A percentile compares a stretch with the other conserved stretches of the same genome.
Conservation (phyloP, 2,888 invertebrate species). For the Meta bourneti region DNA sequence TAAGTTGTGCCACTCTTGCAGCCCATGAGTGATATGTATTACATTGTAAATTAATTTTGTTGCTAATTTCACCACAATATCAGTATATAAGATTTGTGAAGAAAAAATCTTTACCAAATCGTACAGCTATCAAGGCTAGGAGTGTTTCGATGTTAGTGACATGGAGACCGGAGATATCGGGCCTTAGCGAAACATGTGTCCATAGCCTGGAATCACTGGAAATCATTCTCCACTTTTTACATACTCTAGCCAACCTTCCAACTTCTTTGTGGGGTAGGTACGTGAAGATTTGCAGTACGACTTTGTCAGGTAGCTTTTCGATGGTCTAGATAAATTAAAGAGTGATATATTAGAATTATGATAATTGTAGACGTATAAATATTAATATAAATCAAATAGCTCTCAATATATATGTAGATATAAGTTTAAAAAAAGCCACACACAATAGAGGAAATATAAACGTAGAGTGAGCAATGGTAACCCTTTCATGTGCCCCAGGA, state of each 20-base stretch:
- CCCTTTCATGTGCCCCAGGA: no score
- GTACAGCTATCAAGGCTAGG: constrained; percentile 87
- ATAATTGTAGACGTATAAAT: neutral
- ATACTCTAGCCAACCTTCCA: constrained; percentile 94
- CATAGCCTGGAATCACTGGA: constrained; percentile 97
- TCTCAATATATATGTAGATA: no score
- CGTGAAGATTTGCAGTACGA: constrained; percentile 94
- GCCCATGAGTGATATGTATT: no score
- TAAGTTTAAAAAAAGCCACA: no score
- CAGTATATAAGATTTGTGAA: neutral
- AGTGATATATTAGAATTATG: neutral
- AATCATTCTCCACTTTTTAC: constrained; percentile 96
- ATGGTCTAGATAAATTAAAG: constrained; percentile 87
- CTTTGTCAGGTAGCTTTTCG: constrained; percentile 98
- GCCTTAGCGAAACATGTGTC: constrained; percentile 96
- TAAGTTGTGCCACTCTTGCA: no score
- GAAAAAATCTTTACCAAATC: constrained; percentile 82
- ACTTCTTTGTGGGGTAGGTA: constrained; percentile 96
- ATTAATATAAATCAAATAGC: neutral
- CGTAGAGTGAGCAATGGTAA: no score
- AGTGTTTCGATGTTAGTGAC: constrained; percentile 93
- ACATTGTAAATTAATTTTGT: no score
- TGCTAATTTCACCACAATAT: no score
- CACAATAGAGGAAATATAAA: no score
- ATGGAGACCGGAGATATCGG: constrained; percentile 96